A percentile compares a stretch with the other conserved stretches of the same genome.
These are phyloP conservation scores for Helicoverpa assulta DNA, from an alignment of 2,888 invertebrate species.

Conservation along the genomic window DNA sequence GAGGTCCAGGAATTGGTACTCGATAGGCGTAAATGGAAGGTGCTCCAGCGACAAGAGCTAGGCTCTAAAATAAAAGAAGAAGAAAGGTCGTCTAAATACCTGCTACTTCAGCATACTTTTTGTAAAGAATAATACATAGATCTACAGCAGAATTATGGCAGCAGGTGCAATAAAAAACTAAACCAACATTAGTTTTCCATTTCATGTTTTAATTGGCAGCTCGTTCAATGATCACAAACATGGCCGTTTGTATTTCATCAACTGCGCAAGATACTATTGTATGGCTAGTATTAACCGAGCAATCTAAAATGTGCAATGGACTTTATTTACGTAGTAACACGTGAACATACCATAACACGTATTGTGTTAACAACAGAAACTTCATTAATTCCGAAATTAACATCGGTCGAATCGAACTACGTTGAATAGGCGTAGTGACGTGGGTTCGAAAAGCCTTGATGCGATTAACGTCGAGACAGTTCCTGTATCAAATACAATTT, in stretches of 20 bases:
- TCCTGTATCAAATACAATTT: background rate
- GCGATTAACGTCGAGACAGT: background rate
- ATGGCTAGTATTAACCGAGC: slow-evolving; percentile 26
- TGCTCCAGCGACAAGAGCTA: too few species aligned
- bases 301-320: slow-evolving; percentile 59
- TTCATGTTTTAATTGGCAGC: slow-evolving; percentile 31
- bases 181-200: slow-evolving; percentile 23
- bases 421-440: slow-evolving; percentile 26
- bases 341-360: slow-evolving; percentile 46
- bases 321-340: slow-evolving; percentile 59
- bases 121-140: background rate
- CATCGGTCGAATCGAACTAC: slow-evolving; percentile 7
- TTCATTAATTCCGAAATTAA: slow-evolving; percentile 35
- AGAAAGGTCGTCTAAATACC: too few species aligned
- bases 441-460: slow-evolving; percentile 8
- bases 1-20: too few species aligned
- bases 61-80: too few species aligned
- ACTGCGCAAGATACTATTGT: slow-evolving; percentile 14
- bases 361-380: slow-evolving; percentile 43
- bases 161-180: slow-evolving; percentile 9
- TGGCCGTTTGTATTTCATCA: slow-evolving; percentile 37
- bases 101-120: too few species aligned
- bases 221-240: slow-evolving; percentile 29
- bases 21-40: too few species aligned
- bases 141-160: background rate